Evolutionary conservation across 2,797 vertebrate species (phyloP), one percentile per base, ranked within the genome.

Genomic region (Lepidocolaptes lacrymiger): DNA sequence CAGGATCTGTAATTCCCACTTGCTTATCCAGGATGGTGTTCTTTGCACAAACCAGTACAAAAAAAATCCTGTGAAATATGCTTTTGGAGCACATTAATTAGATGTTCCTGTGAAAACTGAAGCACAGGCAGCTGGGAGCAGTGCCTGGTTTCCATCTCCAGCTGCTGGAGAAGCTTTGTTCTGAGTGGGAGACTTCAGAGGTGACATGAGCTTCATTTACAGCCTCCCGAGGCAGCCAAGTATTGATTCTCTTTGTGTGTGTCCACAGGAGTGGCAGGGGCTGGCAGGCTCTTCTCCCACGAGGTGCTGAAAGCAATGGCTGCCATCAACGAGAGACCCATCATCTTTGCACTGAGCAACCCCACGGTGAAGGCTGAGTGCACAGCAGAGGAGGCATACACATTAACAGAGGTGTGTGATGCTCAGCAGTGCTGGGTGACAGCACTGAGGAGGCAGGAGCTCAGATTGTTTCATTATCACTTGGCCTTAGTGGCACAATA

Each of bases 301-400:
- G 98, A 98, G 1, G 98, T 99, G 82, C 98, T 99, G 88, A 98
- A 95, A 94, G 95, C 98, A 17, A 99, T 99, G 99, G 99, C 98
- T 22, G 58, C 96, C 10, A 97, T 99, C 89, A 99, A 99, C 23
- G 98, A 99, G 76, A 97, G 98, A 3, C 99, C 99, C 43, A 98
- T 99, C 44, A 99, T 99, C 81, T 99, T 99, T 83, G 99, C 99
- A 6, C 97, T 99, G 17, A 99, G 99, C 92, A 99, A 99, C 97
- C 99, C 99, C 9, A 99, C 99, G 1, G 97, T 55, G 14, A 98
- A 99, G 96, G 99, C 99, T 1, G 99, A 99, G 83, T 99, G 99
- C 97, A 99, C 99, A 0, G 99, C 99, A 2, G 99, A 99, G 96
- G 99, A 99, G 3, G 99, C 99, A 0, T 99, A 99, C 88, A 98